Evolutionary conservation across 2,113 vertebrate genomes (phyloP).

Genomic region (Neodon shergylaensis): DNA sequence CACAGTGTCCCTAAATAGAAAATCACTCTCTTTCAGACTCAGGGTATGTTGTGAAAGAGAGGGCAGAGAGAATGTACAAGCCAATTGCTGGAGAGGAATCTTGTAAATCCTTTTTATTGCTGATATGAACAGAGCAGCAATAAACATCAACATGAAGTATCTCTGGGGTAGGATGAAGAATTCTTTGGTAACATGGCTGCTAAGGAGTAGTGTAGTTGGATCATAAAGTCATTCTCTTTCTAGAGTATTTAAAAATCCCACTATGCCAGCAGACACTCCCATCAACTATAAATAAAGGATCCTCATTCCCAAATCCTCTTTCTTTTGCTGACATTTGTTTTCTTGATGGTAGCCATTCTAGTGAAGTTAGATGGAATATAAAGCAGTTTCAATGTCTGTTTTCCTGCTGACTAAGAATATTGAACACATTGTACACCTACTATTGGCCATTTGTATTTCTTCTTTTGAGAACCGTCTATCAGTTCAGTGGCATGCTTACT

Average conservation of each 20-base stretch:
- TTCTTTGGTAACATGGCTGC: not conserved
- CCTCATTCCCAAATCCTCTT: not conserved
- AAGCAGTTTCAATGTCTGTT: not conserved
- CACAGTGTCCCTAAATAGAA: not conserved
- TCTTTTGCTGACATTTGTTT: not conserved
- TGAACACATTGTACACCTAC: too few relatives aligned
- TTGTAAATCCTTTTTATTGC: not conserved
- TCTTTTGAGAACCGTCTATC: not conserved
- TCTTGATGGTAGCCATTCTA: not conserved
- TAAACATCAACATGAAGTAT: not conserved
- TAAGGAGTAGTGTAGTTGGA: too few relatives aligned
- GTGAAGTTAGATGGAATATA: not conserved
- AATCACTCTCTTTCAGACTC: not conserved
- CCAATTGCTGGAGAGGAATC: not conserved
- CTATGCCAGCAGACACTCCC: not conserved
- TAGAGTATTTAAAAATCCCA: not conserved
- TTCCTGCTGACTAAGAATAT: not conserved
- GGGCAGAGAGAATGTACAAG: too few relatives aligned
- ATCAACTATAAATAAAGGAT: not conserved
- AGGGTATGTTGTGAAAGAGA: not conserved
- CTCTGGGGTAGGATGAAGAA: not conserved
- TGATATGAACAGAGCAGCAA: not conserved
- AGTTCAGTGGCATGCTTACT: not conserved
- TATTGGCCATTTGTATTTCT: not conserved
- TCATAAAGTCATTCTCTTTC: not conserved